Evolutionary conservation across 2,888 invertebrate species (phyloP), one percentile per base, ranked within the genome.

Genomic region (Rhogogaster chlorosoma): DNA sequence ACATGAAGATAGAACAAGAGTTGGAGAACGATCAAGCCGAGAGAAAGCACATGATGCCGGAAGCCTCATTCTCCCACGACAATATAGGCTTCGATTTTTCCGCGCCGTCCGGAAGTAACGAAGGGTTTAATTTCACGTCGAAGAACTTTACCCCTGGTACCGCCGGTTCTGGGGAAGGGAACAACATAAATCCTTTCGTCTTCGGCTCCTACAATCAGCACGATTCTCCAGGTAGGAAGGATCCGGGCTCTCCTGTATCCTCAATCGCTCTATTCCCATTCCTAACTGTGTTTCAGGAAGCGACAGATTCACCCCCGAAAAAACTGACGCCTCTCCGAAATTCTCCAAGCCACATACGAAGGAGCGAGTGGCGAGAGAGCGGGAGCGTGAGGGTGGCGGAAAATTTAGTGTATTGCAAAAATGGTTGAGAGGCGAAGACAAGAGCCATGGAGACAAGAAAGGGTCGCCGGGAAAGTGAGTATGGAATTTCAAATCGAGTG

Each of bases 81-180:
- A 94, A 93, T 87, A 93, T 94, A 88, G 95, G 96, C 49, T 96
- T 95, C 92, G 95, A 96, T 91, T 96, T 96, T 93, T 94, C 95
- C 15, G 85, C 88, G 38, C 88, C 91, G 53, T 90, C 91, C 86
- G 88, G 90, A 22, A 92, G 89, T 85, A 91, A 92, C 84, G 92
- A 91, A 26, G 90, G 90, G 85, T 91, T 91, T 89, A 91, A 90
- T 86, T 92, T 93, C 85, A 88, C 90, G 7, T 83, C 89, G 12
- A 91, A 91, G 85, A 91, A 90, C 86, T 90, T 89, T 64, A 88
- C 89, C 38, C 88, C 91, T 4, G 88, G 87, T 29, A 88, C 88
- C 4, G 89, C 87, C 36, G 89, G 90, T 29, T 89, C 89, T 4
- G 90, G 87, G 5, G 93, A 93, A 9, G 88, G 87, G 70, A 90